Conservation (phyloP, 2,113 vertebrate species). For the Haemorhous mexicanus region DNA sequence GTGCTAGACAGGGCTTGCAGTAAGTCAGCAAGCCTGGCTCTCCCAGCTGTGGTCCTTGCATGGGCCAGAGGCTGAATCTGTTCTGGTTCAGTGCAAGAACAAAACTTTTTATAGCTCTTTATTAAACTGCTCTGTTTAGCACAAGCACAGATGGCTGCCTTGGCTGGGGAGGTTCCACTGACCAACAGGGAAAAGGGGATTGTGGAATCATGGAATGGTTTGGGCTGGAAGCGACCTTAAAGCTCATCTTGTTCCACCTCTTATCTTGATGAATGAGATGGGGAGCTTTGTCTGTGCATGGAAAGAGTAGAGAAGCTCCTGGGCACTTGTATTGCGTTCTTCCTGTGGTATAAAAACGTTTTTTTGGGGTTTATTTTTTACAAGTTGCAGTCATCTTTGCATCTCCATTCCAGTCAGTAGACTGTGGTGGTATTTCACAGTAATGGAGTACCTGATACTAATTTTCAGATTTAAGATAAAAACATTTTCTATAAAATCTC, state of each 20-base stretch:
- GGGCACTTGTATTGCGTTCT: accelerated
- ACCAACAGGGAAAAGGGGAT: neutral
- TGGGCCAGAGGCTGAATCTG: neutral
- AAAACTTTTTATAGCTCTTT: neutral
- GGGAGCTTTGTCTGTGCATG: neutral
- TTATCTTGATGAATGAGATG: too few relatives aligned
- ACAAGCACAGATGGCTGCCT: neutral
- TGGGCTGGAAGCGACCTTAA: neutral
- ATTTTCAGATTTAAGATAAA: neutral
- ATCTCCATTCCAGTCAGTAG: neutral
- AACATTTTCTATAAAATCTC: neutral
- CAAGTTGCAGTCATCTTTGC: neutral
- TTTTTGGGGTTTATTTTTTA: neutral
- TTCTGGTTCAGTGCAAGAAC: slow-evolving; percentile 5
- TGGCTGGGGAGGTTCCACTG: neutral
- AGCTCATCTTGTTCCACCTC: neutral
- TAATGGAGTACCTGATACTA: neutral
- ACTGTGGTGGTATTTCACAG: neutral
- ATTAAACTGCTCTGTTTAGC: neutral
- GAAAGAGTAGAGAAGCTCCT: neutral
- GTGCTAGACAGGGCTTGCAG: neutral
- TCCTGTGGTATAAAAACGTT: neutral
- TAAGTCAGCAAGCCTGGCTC: neutral
- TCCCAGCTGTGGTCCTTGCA: neutral
- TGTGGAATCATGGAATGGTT: neutral